A percentile compares a stretch with the other conserved stretches of the same genome.
Evolutionary conservation across 2,888 invertebrate species (phyloP).

Genomic region (Tipula helvola): DNA sequence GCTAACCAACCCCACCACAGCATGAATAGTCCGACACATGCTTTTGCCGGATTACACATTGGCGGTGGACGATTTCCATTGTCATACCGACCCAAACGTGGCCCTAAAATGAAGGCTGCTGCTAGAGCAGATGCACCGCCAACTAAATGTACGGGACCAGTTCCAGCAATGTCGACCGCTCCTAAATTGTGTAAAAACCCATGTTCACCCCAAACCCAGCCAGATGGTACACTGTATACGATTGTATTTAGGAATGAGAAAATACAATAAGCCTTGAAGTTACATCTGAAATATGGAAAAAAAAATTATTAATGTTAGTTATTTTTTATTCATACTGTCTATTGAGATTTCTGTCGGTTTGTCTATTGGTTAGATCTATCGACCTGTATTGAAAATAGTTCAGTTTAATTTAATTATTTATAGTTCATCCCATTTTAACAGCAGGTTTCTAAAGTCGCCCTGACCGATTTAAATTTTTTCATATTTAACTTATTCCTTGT

Average conservation of each 20-base stretch:
- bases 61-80: constrained; percentile 62
- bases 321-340: no score
- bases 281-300: constrained; percentile 46
- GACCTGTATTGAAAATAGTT: no score
- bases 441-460: no score
- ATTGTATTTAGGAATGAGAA: constrained; percentile 81
- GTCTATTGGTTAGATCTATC: no score
- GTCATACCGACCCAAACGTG: constrained; percentile 73
- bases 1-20: constrained; percentile 97
- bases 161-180: constrained; percentile 85
- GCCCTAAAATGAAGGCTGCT: constrained; percentile 81
- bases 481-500: no score
- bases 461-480: no score
- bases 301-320: no score
- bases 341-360: no score
- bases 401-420: no score
- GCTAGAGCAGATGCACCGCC: constrained; percentile 71
- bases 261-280: constrained; percentile 81
- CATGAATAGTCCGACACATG: constrained; percentile 82
- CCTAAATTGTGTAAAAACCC: constrained; percentile 75
- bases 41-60: constrained; percentile 79
- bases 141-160: constrained; percentile 80
- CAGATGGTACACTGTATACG: constrained; percentile 85
- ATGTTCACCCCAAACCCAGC: constrained; percentile 85
- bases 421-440: no score